These are phyloP conservation scores for Antechinus flavipes DNA, from an alignment of 2,113 vertebrate species.

Conservation along the genomic window DNA sequence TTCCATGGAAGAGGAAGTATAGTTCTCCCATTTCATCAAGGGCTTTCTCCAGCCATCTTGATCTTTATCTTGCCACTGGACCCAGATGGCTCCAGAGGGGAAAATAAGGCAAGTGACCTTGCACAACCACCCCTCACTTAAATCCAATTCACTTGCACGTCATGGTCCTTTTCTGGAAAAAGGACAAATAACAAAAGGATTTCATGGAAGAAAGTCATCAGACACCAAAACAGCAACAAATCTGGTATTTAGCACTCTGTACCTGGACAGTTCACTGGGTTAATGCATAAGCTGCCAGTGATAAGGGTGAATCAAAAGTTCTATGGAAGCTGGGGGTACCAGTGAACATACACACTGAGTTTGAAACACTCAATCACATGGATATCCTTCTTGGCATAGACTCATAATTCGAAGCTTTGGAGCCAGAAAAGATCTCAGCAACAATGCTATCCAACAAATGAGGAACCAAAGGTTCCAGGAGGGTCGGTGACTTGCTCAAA, in stretches of 20 bases:
- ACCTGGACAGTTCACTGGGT: slow-evolving; percentile 24
- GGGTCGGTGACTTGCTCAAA: background rate
- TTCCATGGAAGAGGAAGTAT: too few species aligned
- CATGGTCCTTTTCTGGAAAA: too few species aligned
- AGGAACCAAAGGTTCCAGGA: background rate
- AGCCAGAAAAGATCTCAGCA: background rate
- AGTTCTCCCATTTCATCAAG: too few species aligned
- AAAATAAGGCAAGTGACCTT: too few species aligned
- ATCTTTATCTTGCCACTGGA: too few species aligned
- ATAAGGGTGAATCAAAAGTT: background rate
- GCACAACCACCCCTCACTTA: too few species aligned
- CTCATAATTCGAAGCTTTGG: background rate
- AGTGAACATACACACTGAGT: background rate
- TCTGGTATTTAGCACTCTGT: slow-evolving; percentile 46
- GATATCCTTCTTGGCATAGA: background rate
- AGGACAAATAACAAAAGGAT: background rate
- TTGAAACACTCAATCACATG: background rate
- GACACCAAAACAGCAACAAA: slow-evolving; percentile 53
- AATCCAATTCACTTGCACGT: too few species aligned
- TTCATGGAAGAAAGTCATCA: background rate
- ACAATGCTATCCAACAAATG: background rate
- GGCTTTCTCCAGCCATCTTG: too few species aligned
- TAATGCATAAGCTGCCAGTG: background rate
- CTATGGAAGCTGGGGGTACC: background rate
- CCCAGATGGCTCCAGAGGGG: too few species aligned